Conservation (phyloP, 2,888 invertebrate species). For the Acanthosepion pharaonis region DNA sequence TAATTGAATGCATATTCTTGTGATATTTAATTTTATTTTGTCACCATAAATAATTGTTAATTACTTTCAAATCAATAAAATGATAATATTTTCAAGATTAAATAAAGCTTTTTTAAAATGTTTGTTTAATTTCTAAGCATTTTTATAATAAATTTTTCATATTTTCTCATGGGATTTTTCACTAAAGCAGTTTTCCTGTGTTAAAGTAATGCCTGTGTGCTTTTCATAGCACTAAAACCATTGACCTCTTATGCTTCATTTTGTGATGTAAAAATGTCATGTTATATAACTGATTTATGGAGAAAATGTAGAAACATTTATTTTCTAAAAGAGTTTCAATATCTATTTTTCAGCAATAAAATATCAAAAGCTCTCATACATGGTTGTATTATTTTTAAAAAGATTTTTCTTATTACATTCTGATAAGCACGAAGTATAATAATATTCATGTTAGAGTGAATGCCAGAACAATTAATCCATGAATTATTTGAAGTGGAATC, state of each 20-base stretch:
- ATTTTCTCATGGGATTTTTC: background rate
- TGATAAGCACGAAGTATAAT: no score
- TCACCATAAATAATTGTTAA: no score
- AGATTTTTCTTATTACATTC: no score
- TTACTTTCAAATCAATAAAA: no score
- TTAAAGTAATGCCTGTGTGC: background rate
- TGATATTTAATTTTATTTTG: no score
- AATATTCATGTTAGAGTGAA: no score
- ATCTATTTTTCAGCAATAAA: constrained; percentile 16
- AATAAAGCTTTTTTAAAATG: background rate
- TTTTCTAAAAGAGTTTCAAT: background rate
- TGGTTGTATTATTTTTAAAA: background rate
- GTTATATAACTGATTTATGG: background rate
- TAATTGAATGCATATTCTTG: no score
- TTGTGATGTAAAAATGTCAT: background rate
- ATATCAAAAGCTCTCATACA: background rate
- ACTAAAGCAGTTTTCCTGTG: background rate
- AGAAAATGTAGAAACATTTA: background rate
- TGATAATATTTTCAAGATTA: no score
- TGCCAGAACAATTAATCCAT: no score
- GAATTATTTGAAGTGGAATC: no score
- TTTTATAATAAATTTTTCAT: background rate
- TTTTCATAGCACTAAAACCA: background rate
- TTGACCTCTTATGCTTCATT: background rate
- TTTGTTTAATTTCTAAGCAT: background rate